phyloP scores from a whole-genome alignment of 2,797 vertebrate species.

The Sebastes glaucus region DNA sequence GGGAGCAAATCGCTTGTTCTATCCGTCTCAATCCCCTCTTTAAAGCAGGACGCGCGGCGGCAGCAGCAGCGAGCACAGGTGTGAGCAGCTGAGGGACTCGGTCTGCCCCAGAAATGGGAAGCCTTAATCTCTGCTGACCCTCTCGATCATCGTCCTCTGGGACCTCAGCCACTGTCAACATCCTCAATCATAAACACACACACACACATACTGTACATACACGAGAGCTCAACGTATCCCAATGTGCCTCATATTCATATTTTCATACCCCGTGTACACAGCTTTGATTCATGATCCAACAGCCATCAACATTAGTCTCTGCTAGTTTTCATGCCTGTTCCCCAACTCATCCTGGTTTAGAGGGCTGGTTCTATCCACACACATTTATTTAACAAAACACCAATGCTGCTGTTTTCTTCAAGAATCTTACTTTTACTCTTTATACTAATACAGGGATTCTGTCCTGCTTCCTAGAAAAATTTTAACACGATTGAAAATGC shows the following conservation, averaged over 20 bases:
- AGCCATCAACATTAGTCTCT: not conserved
- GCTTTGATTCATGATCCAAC: slow-evolving; percentile 20
- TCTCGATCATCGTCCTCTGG: slow-evolving; percentile 36
- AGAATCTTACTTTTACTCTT: not conserved
- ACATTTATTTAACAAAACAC: not conserved
- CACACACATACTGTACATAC: not conserved
- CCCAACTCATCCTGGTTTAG: not conserved
- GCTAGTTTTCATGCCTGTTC: not conserved
- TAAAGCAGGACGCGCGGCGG: slow-evolving; percentile 61
- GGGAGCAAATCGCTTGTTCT: slow-evolving; percentile 39
- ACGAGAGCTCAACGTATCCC: not conserved
- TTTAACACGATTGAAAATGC: not conserved
- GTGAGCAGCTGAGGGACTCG: slow-evolving; percentile 37
- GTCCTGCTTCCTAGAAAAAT: not conserved
- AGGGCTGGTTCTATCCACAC: not conserved
- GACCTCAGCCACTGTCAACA: slow-evolving; percentile 34
- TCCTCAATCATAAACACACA: slow-evolving; percentile 19
- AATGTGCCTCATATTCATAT: slow-evolving; percentile 21
- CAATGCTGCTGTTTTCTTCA: not conserved
- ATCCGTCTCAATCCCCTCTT: slow-evolving; percentile 49
- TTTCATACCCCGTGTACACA: slow-evolving; percentile 12
- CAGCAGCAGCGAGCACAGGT: slow-evolving; percentile 54
- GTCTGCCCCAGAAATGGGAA: slow-evolving; percentile 50
- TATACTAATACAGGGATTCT: not conserved
- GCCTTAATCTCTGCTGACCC: slow-evolving; percentile 47